Evolutionary conservation across 2,113 vertebrate genomes (phyloP), one percentile per base, ranked within the genome.

Genomic region (Centropus unirufus): DNA sequence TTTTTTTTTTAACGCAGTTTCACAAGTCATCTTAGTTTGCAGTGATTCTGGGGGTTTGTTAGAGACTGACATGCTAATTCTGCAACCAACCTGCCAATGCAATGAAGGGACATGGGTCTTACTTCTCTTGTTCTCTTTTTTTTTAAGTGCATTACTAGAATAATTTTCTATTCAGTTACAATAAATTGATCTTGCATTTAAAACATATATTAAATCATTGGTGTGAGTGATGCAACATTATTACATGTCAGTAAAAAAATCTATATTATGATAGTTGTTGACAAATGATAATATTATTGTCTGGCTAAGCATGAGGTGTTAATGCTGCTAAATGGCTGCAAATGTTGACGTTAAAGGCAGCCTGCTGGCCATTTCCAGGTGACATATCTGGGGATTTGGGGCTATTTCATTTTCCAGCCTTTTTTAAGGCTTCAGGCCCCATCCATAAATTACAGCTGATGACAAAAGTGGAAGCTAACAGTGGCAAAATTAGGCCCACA

Each of bases 401-500:
- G 89, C 87, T 95, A 96, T 96, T 98, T 97, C 95, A 97, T 97
- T 97, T 98, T 96, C 96, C 95, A 95, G 95, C 88, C 81, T 86
- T 97, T 96, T 97, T 97, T 96, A 97, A 97, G 90, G 95, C 96
- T 97, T 93, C 95, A 92, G 97, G 98, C 95, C 97, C 89, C 93
- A 96, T 98, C 97, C 98, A 98, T 98, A 98, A 98, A 98, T 98
- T 99, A 98, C 95, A 97, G 97, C 96, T 97, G 97, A 98, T 98
- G 98, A 98, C 98, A 98, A 98, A 98, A 98, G 97, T 97, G 95
- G 97, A 97, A 98, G 96, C 97, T 98, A 98, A 98, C 97, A 97
- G 98, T 98, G 98, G 97, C 95, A 98, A 98, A 98, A 98, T 98
- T 98, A 98, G 97, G 98, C 97, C 98, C 98, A 98, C 98, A 98